Conservation (phyloP, 2,113 vertebrate genomes). For the Proterorhinus semilunaris region DNA sequence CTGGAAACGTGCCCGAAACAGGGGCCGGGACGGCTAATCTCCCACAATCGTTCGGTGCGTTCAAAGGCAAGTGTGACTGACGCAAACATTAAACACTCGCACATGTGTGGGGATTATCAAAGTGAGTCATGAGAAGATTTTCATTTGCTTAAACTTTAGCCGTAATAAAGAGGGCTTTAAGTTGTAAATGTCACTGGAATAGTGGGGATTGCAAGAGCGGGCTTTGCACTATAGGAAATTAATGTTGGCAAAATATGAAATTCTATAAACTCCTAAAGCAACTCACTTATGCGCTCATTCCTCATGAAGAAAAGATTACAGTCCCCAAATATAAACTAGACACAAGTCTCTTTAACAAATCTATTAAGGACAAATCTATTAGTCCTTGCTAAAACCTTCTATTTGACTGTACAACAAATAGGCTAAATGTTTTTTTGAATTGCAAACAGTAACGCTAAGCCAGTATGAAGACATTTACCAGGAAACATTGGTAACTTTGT, state of each 20-base stretch:
- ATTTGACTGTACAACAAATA: too few species aligned
- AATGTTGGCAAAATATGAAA: background rate
- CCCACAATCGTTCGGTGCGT: slow-evolving; percentile 35
- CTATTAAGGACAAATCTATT: too few species aligned
- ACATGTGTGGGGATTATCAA: slow-evolving; percentile 51
- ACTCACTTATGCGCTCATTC: too few species aligned
- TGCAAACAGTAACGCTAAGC: too few species aligned
- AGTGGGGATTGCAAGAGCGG: background rate
- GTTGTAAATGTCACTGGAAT: background rate
- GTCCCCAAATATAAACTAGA: too few species aligned
- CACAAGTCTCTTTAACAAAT: too few species aligned
- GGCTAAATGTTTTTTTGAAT: too few species aligned
- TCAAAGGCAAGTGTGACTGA: slow-evolving; percentile 39
- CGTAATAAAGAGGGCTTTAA: background rate
- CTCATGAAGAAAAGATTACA: too few species aligned
- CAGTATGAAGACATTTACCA: too few species aligned
- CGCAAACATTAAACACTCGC: slow-evolving; percentile 49
- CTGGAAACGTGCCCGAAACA: slow-evolving; percentile 26
- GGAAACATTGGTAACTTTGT: too few species aligned
- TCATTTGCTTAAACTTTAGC: slow-evolving; percentile 19
- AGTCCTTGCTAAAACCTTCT: too few species aligned
- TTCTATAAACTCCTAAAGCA: background rate
- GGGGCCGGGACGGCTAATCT: slow-evolving; percentile 39
- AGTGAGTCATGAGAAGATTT: slow-evolving; percentile 37
- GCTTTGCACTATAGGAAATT: background rate